Conservation (phyloP, 2,113 vertebrate species). For the Chaetops frenatus region DNA sequence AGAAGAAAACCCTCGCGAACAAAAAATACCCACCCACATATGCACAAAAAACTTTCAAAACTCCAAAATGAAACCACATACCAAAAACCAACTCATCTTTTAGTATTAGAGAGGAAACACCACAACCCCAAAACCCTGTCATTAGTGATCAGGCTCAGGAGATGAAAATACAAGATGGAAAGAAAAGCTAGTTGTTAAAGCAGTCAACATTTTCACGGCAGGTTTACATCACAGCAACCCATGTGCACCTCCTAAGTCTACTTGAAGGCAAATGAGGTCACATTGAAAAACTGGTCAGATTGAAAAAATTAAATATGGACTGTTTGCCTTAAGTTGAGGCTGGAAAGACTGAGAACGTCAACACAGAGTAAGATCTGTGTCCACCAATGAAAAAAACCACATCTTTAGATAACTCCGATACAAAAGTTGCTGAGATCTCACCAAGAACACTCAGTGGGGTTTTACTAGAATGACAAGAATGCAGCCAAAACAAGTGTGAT, state of each 20-base stretch:
- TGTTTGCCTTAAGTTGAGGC: not conserved
- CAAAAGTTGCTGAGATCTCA: not conserved
- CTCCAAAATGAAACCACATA: not conserved
- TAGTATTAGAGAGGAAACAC: not conserved
- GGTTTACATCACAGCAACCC: not conserved
- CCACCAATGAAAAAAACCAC: not conserved
- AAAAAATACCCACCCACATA: not conserved
- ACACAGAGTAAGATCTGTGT: not conserved
- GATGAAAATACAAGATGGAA: not conserved
- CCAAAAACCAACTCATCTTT: not conserved
- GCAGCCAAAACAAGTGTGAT: not conserved
- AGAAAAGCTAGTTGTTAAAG: not conserved
- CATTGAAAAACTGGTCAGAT: not conserved
- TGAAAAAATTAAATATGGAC: not conserved
- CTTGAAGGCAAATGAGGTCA: not conserved
- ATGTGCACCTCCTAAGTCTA: fast-evolving
- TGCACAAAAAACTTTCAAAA: not conserved
- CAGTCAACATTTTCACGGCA: not conserved
- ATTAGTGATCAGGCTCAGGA: not conserved
- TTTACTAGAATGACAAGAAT: not conserved
- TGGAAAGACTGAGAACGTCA: not conserved
- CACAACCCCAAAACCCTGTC: not conserved
- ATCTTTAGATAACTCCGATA: not conserved
- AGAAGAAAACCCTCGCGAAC: not conserved
- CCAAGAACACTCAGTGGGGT: not conserved